These are phyloP conservation scores for Eurosta solidaginis DNA, from an alignment of 1,140 invertebrate genomes.

Conservation along the genomic window DNA sequence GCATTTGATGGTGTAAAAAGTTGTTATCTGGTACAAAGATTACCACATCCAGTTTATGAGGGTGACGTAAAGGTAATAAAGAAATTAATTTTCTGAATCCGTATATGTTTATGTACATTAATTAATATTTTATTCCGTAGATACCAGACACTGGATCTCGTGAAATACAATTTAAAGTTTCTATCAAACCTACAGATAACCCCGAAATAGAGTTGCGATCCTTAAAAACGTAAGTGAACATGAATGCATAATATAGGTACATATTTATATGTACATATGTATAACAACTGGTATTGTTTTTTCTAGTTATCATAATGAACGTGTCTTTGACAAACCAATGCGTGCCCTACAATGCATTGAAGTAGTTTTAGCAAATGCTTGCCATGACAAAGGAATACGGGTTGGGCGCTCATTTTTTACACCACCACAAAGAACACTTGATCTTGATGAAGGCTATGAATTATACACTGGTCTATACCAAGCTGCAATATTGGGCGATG, in stretches of 20 bases:
- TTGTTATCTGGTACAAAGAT: conserved; percentile 42
- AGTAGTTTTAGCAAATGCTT: conserved; percentile 68
- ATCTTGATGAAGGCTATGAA: conserved; percentile 69
- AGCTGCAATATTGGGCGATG: conserved; percentile 73
- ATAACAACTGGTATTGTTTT: not conserved
- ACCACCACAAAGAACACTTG: conserved; percentile 38
- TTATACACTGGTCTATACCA: conserved; percentile 76
- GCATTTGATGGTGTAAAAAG: conserved; percentile 75
- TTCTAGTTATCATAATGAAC: conserved; percentile 51
- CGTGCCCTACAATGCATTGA: conserved; percentile 79
- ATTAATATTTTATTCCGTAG: conserved; percentile 34
- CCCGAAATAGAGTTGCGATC: conserved; percentile 63
- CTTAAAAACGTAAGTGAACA: conserved; percentile 60
- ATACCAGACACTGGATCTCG: conserved; percentile 41
- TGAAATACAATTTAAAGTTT: conserved; percentile 63
- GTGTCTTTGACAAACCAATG: conserved; percentile 63
- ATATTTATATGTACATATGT: not conserved
- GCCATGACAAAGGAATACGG: conserved; percentile 64
- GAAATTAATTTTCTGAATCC: not conserved
- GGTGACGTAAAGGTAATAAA: conserved; percentile 42
- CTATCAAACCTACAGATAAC: conserved; percentile 64
- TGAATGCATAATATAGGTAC: too few species aligned
- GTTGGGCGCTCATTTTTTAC: conserved; percentile 60
- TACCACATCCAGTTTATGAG: conserved; percentile 19
- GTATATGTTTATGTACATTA: not conserved